phyloP scores from a whole-genome alignment of 2,888 invertebrate species.

The Muscina levida region DNA sequence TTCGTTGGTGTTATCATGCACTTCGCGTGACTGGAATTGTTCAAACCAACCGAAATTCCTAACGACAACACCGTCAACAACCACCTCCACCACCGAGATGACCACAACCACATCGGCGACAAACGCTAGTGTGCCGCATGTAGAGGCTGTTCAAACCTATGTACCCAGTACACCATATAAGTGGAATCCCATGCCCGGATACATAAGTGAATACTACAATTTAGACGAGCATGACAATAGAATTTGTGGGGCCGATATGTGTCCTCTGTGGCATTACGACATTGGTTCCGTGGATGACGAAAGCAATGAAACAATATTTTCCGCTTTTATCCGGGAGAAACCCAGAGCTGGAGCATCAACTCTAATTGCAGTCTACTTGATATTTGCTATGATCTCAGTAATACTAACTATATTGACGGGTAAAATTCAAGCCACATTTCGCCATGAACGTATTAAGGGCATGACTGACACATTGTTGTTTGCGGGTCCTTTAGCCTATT shows the following conservation, averaged over 20 bases:
- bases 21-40: conserved; percentile 76
- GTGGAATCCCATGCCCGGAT: conserved; percentile 66
- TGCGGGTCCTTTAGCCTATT: conserved; percentile 88
- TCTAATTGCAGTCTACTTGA: conserved; percentile 77
- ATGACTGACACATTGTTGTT: conserved; percentile 82
- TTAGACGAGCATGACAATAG: conserved; percentile 81
- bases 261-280: conserved; percentile 79
- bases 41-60: conserved; percentile 56
- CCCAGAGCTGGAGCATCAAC: conserved; percentile 73
- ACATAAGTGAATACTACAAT: conserved; percentile 81
- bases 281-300: conserved; percentile 44
- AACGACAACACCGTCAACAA: conserved; percentile 9
- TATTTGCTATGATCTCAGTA: conserved; percentile 80
- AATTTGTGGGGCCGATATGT: conserved; percentile 83
- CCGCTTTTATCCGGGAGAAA: conserved; percentile 74
- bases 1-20: conserved; percentile 80
- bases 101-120: conserved; percentile 21
- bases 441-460: conserved; percentile 81
- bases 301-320: conserved; percentile 71
- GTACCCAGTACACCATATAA: conserved; percentile 65
- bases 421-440: conserved; percentile 76
- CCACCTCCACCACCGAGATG: background rate
- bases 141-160: conserved; percentile 52
- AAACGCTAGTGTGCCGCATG: conserved; percentile 36
- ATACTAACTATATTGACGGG: conserved; percentile 80